phyloP scores from a whole-genome alignment of 2,888 invertebrate species.

The Uropetala carovei region DNA sequence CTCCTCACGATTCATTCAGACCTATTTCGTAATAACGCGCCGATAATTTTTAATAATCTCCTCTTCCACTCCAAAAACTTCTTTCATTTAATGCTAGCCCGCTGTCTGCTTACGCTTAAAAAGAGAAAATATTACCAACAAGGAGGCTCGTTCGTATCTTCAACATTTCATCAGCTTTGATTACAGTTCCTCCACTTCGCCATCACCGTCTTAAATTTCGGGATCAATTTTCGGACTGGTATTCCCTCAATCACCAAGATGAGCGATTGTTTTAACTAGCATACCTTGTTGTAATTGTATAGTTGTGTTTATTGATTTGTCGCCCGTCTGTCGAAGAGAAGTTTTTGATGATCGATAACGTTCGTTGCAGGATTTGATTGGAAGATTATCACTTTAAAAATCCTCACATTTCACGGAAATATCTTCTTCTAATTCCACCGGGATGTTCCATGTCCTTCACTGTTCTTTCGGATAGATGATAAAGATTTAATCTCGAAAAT shows the following conservation, averaged over 20 bases:
- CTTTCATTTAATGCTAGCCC: conserved; percentile 54
- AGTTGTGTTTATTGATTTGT: no score
- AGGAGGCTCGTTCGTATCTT: conserved; percentile 1
- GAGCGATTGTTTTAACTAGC: background rate
- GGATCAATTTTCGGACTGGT: background rate
- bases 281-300: no score
- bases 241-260: background rate
- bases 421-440: no score
- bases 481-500: no score
- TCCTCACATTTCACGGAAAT: no score
- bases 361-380: no score
- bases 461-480: background rate
- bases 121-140: background rate
- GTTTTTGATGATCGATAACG: no score
- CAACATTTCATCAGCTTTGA: conserved; percentile 43
- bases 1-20: conserved; percentile 47
- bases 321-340: no score
- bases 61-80: conserved; percentile 45
- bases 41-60: conserved; percentile 59
- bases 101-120: conserved; percentile 19
- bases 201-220: background rate
- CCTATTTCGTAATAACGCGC: conserved; percentile 61
- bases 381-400: no score
- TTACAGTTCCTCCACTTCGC: conserved; percentile 13
- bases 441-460: background rate